phyloP scores from a whole-genome alignment of 2,888 invertebrate genomes.

The Dendrolimus pini region DNA sequence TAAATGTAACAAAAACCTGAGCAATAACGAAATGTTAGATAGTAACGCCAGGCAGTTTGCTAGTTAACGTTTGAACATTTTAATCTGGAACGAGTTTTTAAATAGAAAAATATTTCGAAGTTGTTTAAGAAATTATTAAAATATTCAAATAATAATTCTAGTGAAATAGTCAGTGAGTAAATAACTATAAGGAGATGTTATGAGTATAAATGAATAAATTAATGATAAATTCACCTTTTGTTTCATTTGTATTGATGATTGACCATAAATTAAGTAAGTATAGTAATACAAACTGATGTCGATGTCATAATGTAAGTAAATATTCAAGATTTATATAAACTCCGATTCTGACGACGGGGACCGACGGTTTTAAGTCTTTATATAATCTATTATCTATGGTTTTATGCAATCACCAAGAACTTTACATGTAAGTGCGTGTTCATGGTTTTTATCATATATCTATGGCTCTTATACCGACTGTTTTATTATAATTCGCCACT shows the following conservation, averaged over 20 bases:
- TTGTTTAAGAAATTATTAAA: conserved; percentile 67
- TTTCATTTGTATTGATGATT: conserved; percentile 8
- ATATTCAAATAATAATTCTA: conserved; percentile 72
- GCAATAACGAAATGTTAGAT: conserved; percentile 27
- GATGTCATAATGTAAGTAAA: too few relatives aligned
- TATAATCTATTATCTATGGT: too few relatives aligned
- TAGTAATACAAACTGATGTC: too few relatives aligned
- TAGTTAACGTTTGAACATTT: conserved; percentile 39
- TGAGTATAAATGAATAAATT: conserved; percentile 71
- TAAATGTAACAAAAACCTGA: conserved; percentile 19
- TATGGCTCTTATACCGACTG: too few relatives aligned
- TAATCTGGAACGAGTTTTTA: conserved; percentile 60
- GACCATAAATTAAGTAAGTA: too few relatives aligned
- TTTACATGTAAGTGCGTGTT: too few relatives aligned
- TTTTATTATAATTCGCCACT: too few relatives aligned
- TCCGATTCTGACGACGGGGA: too few relatives aligned
- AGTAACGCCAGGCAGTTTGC: conserved; percentile 25
- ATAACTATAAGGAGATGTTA: conserved; percentile 65
- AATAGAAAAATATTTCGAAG: conserved; percentile 45
- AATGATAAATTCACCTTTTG: conserved; percentile 34
- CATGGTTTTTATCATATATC: too few relatives aligned
- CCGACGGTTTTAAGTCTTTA: too few relatives aligned
- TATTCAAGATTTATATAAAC: too few relatives aligned
- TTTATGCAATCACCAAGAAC: too few relatives aligned
- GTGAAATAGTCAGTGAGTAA: conserved; percentile 70